A percentile compares a stretch with the other conserved stretches of the same genome.
These are phyloP conservation scores for Eucera pruinosa DNA, from an alignment of 2,888 invertebrate genomes.

Conservation along the genomic window DNA sequence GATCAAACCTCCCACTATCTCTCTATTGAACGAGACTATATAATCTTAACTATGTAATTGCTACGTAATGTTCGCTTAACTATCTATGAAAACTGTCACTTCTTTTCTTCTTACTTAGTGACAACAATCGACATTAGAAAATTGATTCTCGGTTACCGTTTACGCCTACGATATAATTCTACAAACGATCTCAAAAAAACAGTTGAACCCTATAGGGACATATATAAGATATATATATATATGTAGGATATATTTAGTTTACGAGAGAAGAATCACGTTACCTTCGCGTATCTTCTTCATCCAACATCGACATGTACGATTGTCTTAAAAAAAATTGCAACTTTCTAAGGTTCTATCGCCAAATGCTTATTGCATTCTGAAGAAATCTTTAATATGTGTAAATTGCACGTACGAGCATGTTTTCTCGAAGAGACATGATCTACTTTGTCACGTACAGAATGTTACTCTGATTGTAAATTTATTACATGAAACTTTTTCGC, in stretches of 20 bases:
- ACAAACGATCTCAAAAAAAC: conserved; percentile 22
- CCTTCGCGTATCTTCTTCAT: conserved; percentile 27
- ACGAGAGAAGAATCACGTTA: conserved; percentile 14
- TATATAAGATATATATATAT: background rate
- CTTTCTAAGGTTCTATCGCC: background rate
- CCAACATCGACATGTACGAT: conserved; percentile 13
- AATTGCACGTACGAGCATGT: background rate
- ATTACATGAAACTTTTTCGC: background rate
- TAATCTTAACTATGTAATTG: conserved; percentile 23
- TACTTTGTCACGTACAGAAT: background rate
- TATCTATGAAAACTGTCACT: conserved; percentile 3
- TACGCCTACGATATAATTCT: conserved; percentile 36
- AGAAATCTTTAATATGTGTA: no score
- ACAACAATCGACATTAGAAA: conserved; percentile 44
- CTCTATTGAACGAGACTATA: conserved; percentile 17
- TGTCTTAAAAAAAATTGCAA: conserved; percentile 22
- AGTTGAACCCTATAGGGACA: conserved; percentile 11
- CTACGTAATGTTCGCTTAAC: conserved; percentile 19
- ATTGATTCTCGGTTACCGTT: conserved; percentile 30
- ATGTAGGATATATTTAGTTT: background rate
- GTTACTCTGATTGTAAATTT: conserved; percentile 12
- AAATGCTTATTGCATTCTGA: no score
- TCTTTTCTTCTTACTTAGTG: background rate
- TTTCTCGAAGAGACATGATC: background rate
- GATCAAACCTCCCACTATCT: conserved; percentile 31